A percentile compares a stretch with the other conserved stretches of the same genome.
phyloP scores from a whole-genome alignment of 1,140 invertebrate genomes.

The Scaptomyza pallida region DNA sequence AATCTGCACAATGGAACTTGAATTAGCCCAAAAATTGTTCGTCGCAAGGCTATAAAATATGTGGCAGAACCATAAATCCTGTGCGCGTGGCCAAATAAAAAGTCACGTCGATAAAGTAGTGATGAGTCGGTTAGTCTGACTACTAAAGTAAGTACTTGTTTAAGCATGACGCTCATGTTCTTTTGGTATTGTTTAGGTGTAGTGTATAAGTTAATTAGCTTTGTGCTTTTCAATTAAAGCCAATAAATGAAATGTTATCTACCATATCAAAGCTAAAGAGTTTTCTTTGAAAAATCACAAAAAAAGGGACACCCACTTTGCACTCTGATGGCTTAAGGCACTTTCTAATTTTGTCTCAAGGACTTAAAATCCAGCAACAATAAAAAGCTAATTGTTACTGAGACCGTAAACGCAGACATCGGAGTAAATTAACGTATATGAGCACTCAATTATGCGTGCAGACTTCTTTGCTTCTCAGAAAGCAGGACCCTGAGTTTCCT shows the following conservation, averaged over 20 bases:
- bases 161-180: background rate
- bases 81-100: background rate
- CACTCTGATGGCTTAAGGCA: no score
- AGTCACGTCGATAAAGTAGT: background rate
- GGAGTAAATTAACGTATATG: conserved; percentile 4
- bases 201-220: no score
- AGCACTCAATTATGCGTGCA: background rate
- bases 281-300: no score
- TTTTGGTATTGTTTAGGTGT: no score
- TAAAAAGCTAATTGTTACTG: no score
- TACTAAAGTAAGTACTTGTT: background rate
- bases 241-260: no score
- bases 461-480: background rate
- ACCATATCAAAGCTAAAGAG: no score
- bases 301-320: no score
- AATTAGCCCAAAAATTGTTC: background rate
- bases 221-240: no score
- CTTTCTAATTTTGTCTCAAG: no score
- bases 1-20: background rate
- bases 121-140: background rate
- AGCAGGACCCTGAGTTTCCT: background rate
- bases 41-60: background rate
- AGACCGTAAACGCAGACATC: background rate
- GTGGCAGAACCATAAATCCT: background rate
- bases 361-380: no score